phyloP scores from a whole-genome alignment of 2,113 vertebrate species.

The Tragelaphus scriptus region DNA sequence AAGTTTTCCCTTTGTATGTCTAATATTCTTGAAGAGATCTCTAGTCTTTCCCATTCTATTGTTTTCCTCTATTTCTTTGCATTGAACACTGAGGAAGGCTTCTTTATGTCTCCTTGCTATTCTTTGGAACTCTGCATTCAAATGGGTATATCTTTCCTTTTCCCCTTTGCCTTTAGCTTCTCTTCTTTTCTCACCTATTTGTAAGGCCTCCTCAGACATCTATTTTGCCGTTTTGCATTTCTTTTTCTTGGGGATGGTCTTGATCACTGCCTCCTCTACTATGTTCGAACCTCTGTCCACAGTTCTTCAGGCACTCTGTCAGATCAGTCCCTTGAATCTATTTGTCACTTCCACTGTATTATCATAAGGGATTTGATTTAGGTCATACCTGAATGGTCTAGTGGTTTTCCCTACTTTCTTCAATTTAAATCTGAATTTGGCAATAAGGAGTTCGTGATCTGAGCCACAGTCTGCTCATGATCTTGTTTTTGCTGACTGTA shows the following conservation, averaged over 20 bases:
- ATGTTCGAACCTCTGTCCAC: background rate
- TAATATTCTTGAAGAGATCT: background rate
- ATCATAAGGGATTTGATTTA: background rate
- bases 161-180: background rate
- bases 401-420: background rate
- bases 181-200: background rate
- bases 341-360: background rate
- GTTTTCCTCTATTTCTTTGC: background rate
- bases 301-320: background rate
- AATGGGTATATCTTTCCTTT: background rate
- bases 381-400: background rate
- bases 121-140: background rate
- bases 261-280: background rate
- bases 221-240: background rate
- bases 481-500: background rate
- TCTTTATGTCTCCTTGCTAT: background rate
- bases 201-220: background rate
- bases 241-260: background rate
- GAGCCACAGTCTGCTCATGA: background rate
- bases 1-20: background rate
- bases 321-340: background rate
- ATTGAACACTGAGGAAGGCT: background rate
- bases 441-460: background rate
- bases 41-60: background rate
- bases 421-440: background rate